Evolutionary conservation across 2,888 invertebrate species (phyloP).

Genomic region (Agrilus mali): DNA sequence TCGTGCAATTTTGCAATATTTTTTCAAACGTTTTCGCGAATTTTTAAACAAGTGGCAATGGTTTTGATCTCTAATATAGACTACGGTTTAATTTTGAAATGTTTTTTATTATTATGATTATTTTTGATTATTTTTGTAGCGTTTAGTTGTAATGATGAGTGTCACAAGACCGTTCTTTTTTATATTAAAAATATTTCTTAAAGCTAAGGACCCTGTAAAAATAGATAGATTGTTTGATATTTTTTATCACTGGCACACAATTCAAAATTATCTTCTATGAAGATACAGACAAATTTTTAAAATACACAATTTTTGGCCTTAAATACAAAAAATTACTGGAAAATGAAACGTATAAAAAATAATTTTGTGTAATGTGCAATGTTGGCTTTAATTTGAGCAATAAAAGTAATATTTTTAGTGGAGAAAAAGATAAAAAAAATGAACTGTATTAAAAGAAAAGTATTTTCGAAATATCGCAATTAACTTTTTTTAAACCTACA

Average conservation of each 20-base stretch:
- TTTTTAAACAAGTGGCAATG: conserved; percentile 31
- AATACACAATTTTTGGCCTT: conserved; percentile 6
- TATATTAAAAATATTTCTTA: conserved; percentile 5
- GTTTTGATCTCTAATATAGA: conserved; percentile 31
- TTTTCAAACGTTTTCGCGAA: conserved; percentile 12
- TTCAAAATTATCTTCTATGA: conserved; percentile 27
- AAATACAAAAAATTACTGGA: too few relatives aligned
- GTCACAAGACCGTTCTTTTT: conserved; percentile 7
- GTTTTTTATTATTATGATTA: conserved; percentile 6
- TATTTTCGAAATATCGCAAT: too few relatives aligned
- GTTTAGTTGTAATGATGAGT: conserved; percentile 9
- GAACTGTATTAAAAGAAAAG: too few relatives aligned
- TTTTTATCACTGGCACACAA: conserved; percentile 21
- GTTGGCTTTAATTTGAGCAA: too few relatives aligned
- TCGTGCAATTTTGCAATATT: background rate
- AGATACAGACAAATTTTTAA: conserved; percentile 16
- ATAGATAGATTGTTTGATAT: conserved; percentile 11
- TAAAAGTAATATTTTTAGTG: too few relatives aligned
- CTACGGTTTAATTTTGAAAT: conserved; percentile 9
- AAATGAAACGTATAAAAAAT: too few relatives aligned
- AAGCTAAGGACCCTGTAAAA: conserved; percentile 10
- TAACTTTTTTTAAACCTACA: too few relatives aligned
- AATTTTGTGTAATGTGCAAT: too few relatives aligned
- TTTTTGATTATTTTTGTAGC: conserved; percentile 24
- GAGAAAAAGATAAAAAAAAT: too few relatives aligned